Conservation (phyloP, 2,113 vertebrate species). For the Lipophrys pholis region DNA sequence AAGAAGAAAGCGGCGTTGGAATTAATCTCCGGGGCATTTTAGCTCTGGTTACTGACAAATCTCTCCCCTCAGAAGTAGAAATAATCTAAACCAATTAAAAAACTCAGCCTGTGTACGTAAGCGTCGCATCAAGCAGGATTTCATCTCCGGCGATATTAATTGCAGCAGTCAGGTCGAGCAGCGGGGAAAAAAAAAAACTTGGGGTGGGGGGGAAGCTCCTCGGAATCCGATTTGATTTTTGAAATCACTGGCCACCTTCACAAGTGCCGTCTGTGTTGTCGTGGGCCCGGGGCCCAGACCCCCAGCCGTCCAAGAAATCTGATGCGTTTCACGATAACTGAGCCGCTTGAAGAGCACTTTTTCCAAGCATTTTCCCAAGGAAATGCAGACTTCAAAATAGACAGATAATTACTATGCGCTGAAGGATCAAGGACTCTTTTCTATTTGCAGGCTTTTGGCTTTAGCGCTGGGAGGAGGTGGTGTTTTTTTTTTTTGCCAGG, state of each 20-base stretch:
- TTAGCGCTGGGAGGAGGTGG: slow-evolving; percentile 4
- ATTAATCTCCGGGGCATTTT: slow-evolving; percentile 7
- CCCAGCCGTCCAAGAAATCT: slow-evolving; percentile 14
- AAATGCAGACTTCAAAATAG: slow-evolving; percentile 35
- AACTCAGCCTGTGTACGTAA: slow-evolving; percentile 3
- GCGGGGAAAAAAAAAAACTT: slow-evolving; percentile 32
- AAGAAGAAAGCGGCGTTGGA: slow-evolving; percentile 2
- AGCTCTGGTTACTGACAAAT: slow-evolving; percentile 14
- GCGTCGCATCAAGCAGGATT: slow-evolving; percentile 26
- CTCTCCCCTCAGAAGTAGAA: slow-evolving; percentile 1
- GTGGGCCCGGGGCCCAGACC: slow-evolving; percentile 23
- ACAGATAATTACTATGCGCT: slow-evolving; percentile 4
- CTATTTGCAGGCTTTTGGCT: slow-evolving; percentile 30
- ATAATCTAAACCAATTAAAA: slow-evolving; percentile 30
- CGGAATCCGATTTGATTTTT: slow-evolving; percentile 23
- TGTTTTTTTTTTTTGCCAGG: slow-evolving; percentile 6
- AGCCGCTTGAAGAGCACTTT: slow-evolving; percentile 22
- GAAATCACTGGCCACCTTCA: slow-evolving; percentile 28
- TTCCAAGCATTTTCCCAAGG: slow-evolving; percentile 23
- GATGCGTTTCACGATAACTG: slow-evolving; percentile 34
- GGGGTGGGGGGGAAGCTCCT: slow-evolving; percentile 2
- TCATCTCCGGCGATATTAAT: slow-evolving; percentile 29
- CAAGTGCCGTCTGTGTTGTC: slow-evolving; percentile 32
- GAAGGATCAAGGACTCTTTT: slow-evolving; percentile 13
- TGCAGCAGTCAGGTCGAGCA: slow-evolving; percentile 21